A percentile compares a stretch with the other conserved stretches of the same genome.
These are phyloP conservation scores for Terebella lapidaria DNA, from an alignment of 2,888 invertebrate genomes.

Conservation along the genomic window DNA sequence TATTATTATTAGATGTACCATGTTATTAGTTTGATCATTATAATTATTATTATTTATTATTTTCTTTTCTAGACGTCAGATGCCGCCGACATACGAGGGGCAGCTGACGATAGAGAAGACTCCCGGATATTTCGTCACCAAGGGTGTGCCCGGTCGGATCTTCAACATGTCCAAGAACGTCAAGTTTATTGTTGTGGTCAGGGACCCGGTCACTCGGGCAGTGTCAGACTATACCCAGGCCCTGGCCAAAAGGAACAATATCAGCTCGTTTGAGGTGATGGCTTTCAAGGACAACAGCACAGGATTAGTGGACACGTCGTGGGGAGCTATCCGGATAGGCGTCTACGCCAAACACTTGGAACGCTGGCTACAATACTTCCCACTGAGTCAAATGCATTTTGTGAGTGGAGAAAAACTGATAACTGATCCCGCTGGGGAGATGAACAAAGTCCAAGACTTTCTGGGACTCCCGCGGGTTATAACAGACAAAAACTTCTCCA, in stretches of 20 bases:
- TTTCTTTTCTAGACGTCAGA: constrained; percentile 63
- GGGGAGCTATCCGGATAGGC: constrained; percentile 72
- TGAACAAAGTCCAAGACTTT: constrained; percentile 80
- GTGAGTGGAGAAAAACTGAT: constrained; percentile 85
- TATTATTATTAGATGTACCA: too few relatives aligned
- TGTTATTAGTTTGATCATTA: too few relatives aligned
- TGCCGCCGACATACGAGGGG: constrained; percentile 79
- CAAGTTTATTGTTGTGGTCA: constrained; percentile 77
- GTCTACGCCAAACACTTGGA: constrained; percentile 78
- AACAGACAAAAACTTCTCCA: constrained; percentile 84
- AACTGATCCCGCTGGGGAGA: constrained; percentile 77
- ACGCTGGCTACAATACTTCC: constrained; percentile 80
- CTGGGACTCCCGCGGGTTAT: constrained; percentile 77
- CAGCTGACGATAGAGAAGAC: constrained; percentile 92
- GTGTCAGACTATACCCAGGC: constrained; percentile 86
- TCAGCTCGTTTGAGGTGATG: constrained; percentile 38
- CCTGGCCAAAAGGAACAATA: constrained; percentile 11
- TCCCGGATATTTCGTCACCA: constrained; percentile 85
- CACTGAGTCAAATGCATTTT: constrained; percentile 73
- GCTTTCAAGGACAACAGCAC: constrained; percentile 64
- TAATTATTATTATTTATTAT: too few relatives aligned
- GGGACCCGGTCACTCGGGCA: constrained; percentile 86
- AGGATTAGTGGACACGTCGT: constrained; percentile 70
- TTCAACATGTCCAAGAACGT: constrained; percentile 77
- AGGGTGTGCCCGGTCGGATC: constrained; percentile 75